Conservation (phyloP, 2,888 invertebrate genomes). For the Prenolepis imparis region DNA sequence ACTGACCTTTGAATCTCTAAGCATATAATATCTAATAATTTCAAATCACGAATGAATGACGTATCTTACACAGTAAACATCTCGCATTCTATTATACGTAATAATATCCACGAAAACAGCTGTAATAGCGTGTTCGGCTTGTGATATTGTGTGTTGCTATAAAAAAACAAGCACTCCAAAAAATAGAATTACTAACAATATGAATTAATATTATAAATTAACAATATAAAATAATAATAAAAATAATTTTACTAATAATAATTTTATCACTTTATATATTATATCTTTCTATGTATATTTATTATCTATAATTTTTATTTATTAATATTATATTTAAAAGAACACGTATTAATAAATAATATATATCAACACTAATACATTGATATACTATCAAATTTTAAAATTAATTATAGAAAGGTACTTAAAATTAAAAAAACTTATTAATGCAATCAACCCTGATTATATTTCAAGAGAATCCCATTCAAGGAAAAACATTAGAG, state of each 20-base stretch:
- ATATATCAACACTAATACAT: neutral
- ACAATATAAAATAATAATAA: no score
- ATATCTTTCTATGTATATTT: neutral
- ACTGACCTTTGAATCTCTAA: conserved; percentile 53
- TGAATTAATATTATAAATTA: no score
- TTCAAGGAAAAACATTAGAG: conserved; percentile 47
- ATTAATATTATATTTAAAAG: neutral
- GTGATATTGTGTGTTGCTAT: neutral
- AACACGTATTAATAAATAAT: neutral
- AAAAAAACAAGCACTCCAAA: neutral
- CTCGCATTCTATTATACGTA: conserved; percentile 13
- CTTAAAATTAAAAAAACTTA: neutral
- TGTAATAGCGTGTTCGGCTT: neutral
- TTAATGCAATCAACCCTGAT: conserved; percentile 16
- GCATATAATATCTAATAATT: conserved; percentile 57
- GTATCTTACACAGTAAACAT: conserved; percentile 18
- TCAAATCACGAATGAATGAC: conserved; percentile 40
- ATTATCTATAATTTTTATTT: conserved; percentile 6
- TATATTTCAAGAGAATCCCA: conserved; percentile 43
- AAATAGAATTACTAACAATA: neutral
- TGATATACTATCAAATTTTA: neutral
- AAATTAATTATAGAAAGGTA: neutral
- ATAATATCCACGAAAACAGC: conserved; percentile 4
- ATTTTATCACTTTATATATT: neutral
- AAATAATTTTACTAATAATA: no score